Base-by-base conservation (phyloP, 2,113 vertebrate genomes). In the Ameiurus melas region DNA sequence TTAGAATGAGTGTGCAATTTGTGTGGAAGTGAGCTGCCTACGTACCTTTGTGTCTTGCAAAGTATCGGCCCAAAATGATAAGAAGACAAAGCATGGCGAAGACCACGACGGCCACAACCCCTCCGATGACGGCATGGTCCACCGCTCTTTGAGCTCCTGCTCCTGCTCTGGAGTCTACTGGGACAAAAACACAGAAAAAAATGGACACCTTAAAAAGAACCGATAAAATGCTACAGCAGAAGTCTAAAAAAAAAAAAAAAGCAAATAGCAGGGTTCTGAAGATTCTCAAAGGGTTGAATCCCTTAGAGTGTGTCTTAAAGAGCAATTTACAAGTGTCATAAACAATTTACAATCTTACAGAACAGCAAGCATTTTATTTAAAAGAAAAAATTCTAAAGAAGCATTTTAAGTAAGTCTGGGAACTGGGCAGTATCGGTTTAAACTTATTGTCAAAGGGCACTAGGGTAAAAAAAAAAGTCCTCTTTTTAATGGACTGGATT, bases 31-130 rank as follows among this genome's bases (percentile, higher is more conserved):
- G 25, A 86, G 51, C 22, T 43, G 39, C 25, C 4, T 20, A 87
- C 93, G 95, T 96, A 99, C 98, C 98, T 99, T 99, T 99, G 96
- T 99, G 98, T 95, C 98, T 98, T 89, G 98, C 98, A 89, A 99
- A 99, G 90, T 99, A 99, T 90, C 98, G 98, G 51, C 98, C 98
- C 93, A 99, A 93, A 89, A 99, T 95, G 92, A 99, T 99, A 94
- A 99, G 98, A 94, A 99, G 96, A 94, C 98, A 99, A 89, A 99
- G 97, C 97, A 99, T 98, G 9, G 98, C 98, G 1, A 99, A 99
- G 91, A 99, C 98, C 43, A 99, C 98, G 90, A 99, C 98, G 0
- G 98, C 98, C 90, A 99, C 98, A 57, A 99, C 98, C 0, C 98
- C 98, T 0, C 98, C 98, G 0, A 99, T 98, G 92, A 99, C 98